These are phyloP conservation scores for Tapera naevia DNA, from an alignment of 2,797 vertebrate genomes.

Conservation along the genomic window DNA sequence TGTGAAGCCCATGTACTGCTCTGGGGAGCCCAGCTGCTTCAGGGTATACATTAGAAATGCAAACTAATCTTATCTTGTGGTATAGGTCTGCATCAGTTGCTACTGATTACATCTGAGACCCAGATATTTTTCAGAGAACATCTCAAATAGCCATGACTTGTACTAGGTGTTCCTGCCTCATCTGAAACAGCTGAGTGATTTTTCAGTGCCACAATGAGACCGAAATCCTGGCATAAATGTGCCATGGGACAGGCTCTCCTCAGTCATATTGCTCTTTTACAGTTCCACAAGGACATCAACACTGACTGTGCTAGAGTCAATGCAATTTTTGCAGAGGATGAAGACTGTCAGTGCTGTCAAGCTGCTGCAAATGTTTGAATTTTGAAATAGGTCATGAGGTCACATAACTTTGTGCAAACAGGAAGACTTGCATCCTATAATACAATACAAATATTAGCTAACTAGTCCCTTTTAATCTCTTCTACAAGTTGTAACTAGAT, in stretches of 20 bases:
- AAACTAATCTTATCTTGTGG: slow-evolving; percentile 38
- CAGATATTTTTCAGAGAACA: not conserved
- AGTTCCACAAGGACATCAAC: slow-evolving; percentile 55
- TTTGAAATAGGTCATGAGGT: slow-evolving; percentile 54
- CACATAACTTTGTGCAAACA: not conserved
- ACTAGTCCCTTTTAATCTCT: not conserved
- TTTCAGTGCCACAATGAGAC: slow-evolving; percentile 57
- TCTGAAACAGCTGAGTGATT: slow-evolving; percentile 70
- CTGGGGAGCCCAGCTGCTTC: slow-evolving; percentile 12
- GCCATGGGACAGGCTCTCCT: slow-evolving; percentile 68
- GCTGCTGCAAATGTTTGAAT: slow-evolving; percentile 55
- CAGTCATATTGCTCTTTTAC: slow-evolving; percentile 63
- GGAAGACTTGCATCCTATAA: not conserved
- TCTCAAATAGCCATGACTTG: not conserved
- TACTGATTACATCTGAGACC: slow-evolving; percentile 42
- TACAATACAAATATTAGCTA: not conserved
- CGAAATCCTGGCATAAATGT: slow-evolving; percentile 65
- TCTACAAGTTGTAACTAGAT: not conserved
- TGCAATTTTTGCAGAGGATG: slow-evolving; percentile 56
- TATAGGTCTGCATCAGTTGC: slow-evolving; percentile 62
- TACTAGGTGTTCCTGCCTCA: slow-evolving; percentile 65
- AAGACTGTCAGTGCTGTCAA: slow-evolving; percentile 48
- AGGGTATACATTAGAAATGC: slow-evolving; percentile 28
- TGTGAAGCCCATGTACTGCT: not conserved
- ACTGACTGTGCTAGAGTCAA: slow-evolving; percentile 52